Evolutionary conservation across 1,140 invertebrate genomes (phyloP), one percentile per base, ranked within the genome.

Genomic region (Diorhabda carinulata): DNA sequence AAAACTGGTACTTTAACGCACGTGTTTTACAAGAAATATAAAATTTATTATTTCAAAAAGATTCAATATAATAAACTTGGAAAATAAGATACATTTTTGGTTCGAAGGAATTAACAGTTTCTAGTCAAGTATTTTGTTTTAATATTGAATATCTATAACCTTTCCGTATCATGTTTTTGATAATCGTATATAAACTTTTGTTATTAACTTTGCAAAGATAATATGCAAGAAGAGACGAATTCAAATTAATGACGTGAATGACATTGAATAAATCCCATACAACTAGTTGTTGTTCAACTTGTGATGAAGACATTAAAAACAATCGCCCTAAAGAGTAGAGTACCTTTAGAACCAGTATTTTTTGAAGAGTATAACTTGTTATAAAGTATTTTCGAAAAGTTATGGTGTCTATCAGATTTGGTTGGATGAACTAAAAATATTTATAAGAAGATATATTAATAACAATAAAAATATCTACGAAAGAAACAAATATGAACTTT

Each of bases 351-450:
- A 43, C 73, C 75, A n/a, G 74, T 74, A 68, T 70, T 73, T 70
- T 74, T 72, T 45, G 74, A 73, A 59, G 67, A 58, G 52, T 78
- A 78, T 63, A 75, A 57, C 66, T 78, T 69, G 43, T 69, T 77
- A 73, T 73, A 76, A 60, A 78, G 69, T 67, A 71, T 65, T 60
- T 75, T 63, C 10, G 73, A 78, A 71, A 77, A 78, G 10, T 71
- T 66, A 68, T 78, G 77, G 61, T 76, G 72, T 71, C 76, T 70
- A 42, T 78, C 78, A 43, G 66, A 69, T 75, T 78, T 77, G 57
- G 70, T 65, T 45, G 61, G 43, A 4, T 59, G 63, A 44, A 61
- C 66, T 61, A 52, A 8, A 61, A 67, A 60, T 56, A 10, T 10
- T n/a, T 56, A 40, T 41, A 52, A 52, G 6, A 52, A 8, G 6